A percentile compares a stretch with the other conserved stretches of the same genome.
phyloP scores from a whole-genome alignment of 64 coral and sea anemone genomes.

The Stylophora pistillata region DNA sequence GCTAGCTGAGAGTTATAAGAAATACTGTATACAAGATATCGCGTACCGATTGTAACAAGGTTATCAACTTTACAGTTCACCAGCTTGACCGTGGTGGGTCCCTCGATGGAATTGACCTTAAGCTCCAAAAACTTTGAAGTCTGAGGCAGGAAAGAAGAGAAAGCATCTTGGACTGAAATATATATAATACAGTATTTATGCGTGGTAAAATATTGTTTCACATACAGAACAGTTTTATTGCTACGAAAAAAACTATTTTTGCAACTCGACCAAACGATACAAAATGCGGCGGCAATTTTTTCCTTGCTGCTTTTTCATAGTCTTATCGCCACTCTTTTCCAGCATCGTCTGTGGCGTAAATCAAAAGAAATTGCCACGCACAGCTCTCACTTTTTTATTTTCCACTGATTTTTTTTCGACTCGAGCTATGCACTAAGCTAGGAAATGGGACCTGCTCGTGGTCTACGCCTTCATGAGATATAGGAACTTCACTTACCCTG shows the following conservation, averaged over 20 bases:
- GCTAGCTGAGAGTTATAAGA: not conserved
- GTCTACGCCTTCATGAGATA: not conserved
- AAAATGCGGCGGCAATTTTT: too few relatives aligned
- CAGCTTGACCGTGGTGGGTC: constrained; percentile 83
- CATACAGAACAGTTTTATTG: too few relatives aligned
- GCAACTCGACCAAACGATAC: too few relatives aligned
- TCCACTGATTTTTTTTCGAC: too few relatives aligned
- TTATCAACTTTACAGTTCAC: constrained; percentile 97
- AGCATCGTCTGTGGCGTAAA: too few relatives aligned
- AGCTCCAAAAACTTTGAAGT: constrained; percentile 79
- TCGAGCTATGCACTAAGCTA: not conserved
- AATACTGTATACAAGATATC: not conserved
- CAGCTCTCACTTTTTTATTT: too few relatives aligned
- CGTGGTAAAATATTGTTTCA: too few relatives aligned
- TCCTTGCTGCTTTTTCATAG: too few relatives aligned
- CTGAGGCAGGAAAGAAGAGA: constrained; percentile 17
- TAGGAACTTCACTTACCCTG: constrained; percentile 48
- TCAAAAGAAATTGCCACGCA: too few relatives aligned
- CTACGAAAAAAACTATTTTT: too few relatives aligned
- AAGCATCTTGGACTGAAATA: not conserved
- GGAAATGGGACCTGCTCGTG: not conserved
- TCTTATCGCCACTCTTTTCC: too few relatives aligned
- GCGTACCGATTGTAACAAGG: constrained; percentile 80
- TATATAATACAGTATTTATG: not conserved
- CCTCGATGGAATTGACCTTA: constrained; percentile 80